A percentile compares a stretch with the other conserved stretches of the same genome.
phyloP scores from a whole-genome alignment of 2,888 invertebrate species.

The Schrankia costaestrigalis region DNA sequence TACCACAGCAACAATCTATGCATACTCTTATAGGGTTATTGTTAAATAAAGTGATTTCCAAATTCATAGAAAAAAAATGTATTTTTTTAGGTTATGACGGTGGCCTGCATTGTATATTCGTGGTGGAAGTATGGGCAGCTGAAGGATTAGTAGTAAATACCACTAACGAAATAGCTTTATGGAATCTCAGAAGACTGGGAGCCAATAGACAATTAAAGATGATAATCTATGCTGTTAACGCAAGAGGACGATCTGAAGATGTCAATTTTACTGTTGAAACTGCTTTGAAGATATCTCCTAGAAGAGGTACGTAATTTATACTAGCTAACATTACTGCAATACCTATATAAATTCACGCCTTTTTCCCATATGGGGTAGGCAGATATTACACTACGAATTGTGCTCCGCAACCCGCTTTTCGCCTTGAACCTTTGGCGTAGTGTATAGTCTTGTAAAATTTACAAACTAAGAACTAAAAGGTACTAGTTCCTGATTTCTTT shows the following conservation, averaged over 20 bases:
- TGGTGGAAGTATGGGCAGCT: constrained; percentile 85
- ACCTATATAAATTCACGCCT: neutral
- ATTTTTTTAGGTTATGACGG: constrained; percentile 85
- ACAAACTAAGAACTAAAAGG: too few relatives aligned
- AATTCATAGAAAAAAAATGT: too few relatives aligned
- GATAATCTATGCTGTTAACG: constrained; percentile 90
- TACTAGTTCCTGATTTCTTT: neutral
- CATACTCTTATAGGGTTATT: too few relatives aligned
- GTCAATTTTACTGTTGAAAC: constrained; percentile 72
- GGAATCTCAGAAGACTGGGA: constrained; percentile 88
- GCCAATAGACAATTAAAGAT: constrained; percentile 89
- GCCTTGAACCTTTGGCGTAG: too few relatives aligned
- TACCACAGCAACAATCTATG: too few relatives aligned
- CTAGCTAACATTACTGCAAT: neutral
- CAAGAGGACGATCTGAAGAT: constrained; percentile 90
- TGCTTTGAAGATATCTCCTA: constrained; percentile 56
- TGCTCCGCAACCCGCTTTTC: too few relatives aligned
- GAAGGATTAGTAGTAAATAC: constrained; percentile 84
- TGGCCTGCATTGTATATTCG: constrained; percentile 86
- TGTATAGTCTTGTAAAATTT: too few relatives aligned
- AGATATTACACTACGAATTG: too few relatives aligned
- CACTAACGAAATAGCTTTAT: constrained; percentile 85
- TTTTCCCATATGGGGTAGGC: too few relatives aligned
- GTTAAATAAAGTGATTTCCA: too few relatives aligned
- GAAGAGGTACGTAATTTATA: constrained; percentile 50